phyloP scores from a whole-genome alignment of 2,113 vertebrate species.

The Bubalus kerabau region DNA sequence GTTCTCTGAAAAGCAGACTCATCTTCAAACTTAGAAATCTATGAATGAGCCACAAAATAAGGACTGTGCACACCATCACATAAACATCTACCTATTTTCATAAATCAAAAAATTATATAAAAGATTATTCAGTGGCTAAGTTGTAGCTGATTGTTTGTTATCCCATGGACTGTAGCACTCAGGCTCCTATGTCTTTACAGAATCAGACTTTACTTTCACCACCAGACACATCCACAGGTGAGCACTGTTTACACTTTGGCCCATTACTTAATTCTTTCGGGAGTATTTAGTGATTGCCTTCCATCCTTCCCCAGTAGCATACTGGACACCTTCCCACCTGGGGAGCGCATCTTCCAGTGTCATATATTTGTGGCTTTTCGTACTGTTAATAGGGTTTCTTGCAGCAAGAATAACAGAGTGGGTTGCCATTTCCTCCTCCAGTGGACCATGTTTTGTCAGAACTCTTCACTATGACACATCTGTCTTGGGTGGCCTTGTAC shows the following conservation, averaged over 20 bases:
- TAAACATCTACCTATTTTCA: neutral
- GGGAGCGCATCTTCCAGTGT: neutral
- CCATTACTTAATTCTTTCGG: neutral
- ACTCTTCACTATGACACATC: neutral
- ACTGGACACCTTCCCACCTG: neutral
- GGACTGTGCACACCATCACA: neutral
- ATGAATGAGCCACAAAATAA: neutral
- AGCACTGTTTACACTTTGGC: neutral
- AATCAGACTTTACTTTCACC: neutral
- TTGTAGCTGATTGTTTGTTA: neutral
- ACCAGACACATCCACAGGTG: neutral
- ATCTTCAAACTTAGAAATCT: neutral
- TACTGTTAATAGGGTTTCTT: neutral
- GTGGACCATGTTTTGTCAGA: neutral
- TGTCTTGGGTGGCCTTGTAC: neutral
- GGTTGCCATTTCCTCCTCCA: neutral
- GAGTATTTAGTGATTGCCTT: neutral
- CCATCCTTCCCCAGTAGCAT: neutral
- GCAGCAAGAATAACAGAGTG: fast-evolving
- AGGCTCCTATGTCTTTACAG: neutral
- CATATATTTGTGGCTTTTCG: neutral
- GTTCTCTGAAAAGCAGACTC: neutral
- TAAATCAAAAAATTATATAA: neutral
- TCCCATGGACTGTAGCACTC: neutral
- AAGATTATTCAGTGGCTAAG: neutral